Base-by-base conservation (phyloP, 1,140 invertebrate genomes). In the Brachionus paranguensis region DNA sequence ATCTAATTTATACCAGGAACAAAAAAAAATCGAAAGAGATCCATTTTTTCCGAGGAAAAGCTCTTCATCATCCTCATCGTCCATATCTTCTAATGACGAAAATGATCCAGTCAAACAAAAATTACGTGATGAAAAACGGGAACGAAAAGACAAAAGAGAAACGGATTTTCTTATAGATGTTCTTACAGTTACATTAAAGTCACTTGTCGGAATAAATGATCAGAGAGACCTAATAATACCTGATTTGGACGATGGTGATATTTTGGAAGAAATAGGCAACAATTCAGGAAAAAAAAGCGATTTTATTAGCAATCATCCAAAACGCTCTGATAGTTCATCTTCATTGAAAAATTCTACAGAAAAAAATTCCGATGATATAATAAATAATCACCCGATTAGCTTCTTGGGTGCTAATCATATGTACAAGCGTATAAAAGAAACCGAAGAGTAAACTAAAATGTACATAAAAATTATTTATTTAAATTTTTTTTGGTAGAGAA, bases 401-500 rank as follows among this genome's bases (percentile, higher is more conserved):
- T 41, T 41, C 11, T 20, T 72, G 8, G 68, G 68, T 7, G 12
- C 29, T 41, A 72, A 72, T 45, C 68, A 83, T 68, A 47, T 83
- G 55, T 68, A 37, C 7, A 83, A 41, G 12, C 17, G 60, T 29
- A 64, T 41, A 45, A 41, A 29, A 29, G 53, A 47, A 68, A 41
- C 24, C 17, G 53, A 47, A 83, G 14, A 47, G 64, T 83, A 68
- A 83, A 45, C 41, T 29, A 37, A 7, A 83, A 68, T 33, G 24
- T 24, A 43, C 2, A 74, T 41, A 2, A 17, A 37, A 45, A 24
- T 83, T 47, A 0, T 85, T 50, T 78, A 60, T 47, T 24, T 83
- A 81, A 14, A 68, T 84, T 85, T 83, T 86, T 86, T 0, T 85
- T 86, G 86, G 0, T 85, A 89, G 88, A 64, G 88, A 89, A 81